phyloP scores from a whole-genome alignment of 1,140 invertebrate genomes.

The Drosophila murphyi region DNA sequence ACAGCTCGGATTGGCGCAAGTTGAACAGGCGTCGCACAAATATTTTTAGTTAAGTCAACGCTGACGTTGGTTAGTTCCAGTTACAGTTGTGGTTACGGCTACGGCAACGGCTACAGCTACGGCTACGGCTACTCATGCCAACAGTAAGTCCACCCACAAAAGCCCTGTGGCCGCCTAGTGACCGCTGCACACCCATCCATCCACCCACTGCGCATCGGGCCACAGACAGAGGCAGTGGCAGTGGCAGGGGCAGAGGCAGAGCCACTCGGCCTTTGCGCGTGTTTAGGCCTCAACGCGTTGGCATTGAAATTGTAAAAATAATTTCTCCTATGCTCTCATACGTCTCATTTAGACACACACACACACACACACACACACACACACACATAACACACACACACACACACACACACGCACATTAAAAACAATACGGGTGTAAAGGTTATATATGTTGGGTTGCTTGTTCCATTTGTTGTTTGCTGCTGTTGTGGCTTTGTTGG shows the following conservation, averaged over 20 bases:
- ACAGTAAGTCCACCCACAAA: too few relatives aligned
- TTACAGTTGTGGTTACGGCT: neutral
- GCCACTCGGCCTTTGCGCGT: conserved; percentile 57
- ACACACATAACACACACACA: conserved; percentile 20
- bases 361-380: conserved; percentile 21
- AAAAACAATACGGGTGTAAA: conserved; percentile 55
- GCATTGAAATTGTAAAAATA: conserved; percentile 82
- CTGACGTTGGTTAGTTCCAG: conserved; percentile 25
- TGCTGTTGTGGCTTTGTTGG: conserved; percentile 9
- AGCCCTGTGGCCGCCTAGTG: conserved; percentile 7
- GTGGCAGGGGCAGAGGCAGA: neutral
- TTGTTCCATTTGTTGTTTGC: conserved; percentile 31
- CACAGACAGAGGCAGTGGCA: too few relatives aligned
- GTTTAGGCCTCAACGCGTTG: conserved; percentile 54
- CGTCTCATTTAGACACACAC: conserved; percentile 24
- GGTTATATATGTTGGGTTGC: conserved; percentile 47
- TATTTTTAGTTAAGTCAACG: conserved; percentile 60
- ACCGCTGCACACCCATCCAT: conserved; percentile 9
- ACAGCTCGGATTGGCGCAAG: neutral
- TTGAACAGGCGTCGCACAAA: neutral
- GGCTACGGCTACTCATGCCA: neutral
- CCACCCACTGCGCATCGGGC: neutral
- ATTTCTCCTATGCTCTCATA: conserved; percentile 49
- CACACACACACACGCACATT: neutral
- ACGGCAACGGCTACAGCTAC: neutral